These are phyloP conservation scores for Gryllus longicercus DNA, from an alignment of 2,888 invertebrate genomes.

Conservation along the genomic window DNA sequence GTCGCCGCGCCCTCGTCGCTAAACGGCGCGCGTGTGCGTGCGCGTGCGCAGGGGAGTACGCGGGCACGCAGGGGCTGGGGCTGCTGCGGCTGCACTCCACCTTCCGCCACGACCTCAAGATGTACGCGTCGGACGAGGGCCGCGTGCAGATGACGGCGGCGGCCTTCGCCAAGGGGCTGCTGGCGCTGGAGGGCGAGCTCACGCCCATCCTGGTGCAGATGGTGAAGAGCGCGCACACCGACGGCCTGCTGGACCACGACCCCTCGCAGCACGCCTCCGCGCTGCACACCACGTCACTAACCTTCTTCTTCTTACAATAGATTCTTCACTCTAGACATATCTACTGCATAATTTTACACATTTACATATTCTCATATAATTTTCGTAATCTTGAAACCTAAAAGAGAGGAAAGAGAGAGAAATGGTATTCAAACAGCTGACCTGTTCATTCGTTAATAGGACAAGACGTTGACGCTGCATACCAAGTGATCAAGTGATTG, in stretches of 20 bases:
- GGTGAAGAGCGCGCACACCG: conserved; percentile 99
- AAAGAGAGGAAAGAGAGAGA: too few species aligned
- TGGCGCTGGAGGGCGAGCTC: conserved; percentile 96
- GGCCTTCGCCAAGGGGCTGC: conserved; percentile 95
- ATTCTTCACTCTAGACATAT: too few species aligned
- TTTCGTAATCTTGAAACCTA: too few species aligned
- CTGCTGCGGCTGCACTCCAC: conserved; percentile 94
- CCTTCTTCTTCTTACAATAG: too few species aligned
- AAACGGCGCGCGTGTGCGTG: background rate
- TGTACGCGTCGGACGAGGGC: conserved; percentile 99
- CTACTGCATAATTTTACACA: too few species aligned
- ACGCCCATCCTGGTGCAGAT: conserved; percentile 99
- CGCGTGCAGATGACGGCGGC: conserved; percentile 99
- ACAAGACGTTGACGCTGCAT: too few species aligned
- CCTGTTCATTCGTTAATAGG: too few species aligned
- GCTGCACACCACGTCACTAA: too few species aligned
- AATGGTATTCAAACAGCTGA: too few species aligned
- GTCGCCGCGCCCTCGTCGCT: too few species aligned
- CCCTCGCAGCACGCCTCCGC: background rate
- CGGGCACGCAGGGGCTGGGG: conserved; percentile 91
- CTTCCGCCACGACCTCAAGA: conserved; percentile 97
- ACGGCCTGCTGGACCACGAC: conserved; percentile 95
- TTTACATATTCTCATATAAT: too few species aligned
- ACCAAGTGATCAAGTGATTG: too few species aligned
- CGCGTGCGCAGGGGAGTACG: conserved; percentile 61